Conservation (phyloP, 2,113 vertebrate species). For the Spea multiplicata region DNA sequence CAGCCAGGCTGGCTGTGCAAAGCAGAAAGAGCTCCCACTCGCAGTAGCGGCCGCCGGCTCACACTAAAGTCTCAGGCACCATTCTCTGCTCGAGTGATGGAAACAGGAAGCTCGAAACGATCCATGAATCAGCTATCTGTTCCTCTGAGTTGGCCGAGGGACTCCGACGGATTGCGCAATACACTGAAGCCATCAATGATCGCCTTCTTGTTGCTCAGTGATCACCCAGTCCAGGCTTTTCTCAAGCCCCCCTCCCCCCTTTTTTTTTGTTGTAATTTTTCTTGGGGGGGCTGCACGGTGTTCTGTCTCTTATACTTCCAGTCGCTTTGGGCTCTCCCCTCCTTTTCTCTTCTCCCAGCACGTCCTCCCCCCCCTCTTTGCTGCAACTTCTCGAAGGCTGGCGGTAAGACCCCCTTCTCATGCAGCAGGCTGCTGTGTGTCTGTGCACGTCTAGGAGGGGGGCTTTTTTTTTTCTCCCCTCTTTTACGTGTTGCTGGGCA, state of each 20-base stretch:
- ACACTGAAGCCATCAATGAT: slow-evolving; percentile 42
- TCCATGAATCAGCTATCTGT: slow-evolving; percentile 71
- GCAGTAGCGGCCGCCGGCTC: slow-evolving; percentile 58
- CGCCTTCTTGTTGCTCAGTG: slow-evolving; percentile 1
- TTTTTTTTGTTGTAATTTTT: not conserved
- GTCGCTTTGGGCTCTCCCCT: not conserved
- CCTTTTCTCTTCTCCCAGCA: not conserved
- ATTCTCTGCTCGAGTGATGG: slow-evolving; percentile 51
- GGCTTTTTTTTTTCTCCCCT: not conserved
- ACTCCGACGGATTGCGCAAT: slow-evolving; percentile 61
- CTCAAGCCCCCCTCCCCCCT: slow-evolving; percentile 4
- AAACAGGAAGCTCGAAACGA: slow-evolving; percentile 54
- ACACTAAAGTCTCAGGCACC: slow-evolving; percentile 54
- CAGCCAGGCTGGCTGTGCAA: slow-evolving; percentile 39
- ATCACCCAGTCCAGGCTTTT: no score
- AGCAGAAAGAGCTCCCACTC: not conserved
- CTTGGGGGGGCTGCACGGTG: slow-evolving; percentile 5
- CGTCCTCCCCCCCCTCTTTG: slow-evolving; percentile 6
- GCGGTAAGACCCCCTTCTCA: slow-evolving; percentile 11
- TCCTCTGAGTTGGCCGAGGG: slow-evolving; percentile 54
- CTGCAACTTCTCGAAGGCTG: slow-evolving; percentile 54
- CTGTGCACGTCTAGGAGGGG: slow-evolving; percentile 27
- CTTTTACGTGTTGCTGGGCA: slow-evolving; percentile 27
- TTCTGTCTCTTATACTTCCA: slow-evolving; percentile 14
- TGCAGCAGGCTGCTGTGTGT: slow-evolving; percentile 45